A percentile compares a stretch with the other conserved stretches of the same genome.
These are phyloP conservation scores for Pelvicachromis taeniatus DNA, from an alignment of 2,113 vertebrate genomes.

Conservation along the genomic window DNA sequence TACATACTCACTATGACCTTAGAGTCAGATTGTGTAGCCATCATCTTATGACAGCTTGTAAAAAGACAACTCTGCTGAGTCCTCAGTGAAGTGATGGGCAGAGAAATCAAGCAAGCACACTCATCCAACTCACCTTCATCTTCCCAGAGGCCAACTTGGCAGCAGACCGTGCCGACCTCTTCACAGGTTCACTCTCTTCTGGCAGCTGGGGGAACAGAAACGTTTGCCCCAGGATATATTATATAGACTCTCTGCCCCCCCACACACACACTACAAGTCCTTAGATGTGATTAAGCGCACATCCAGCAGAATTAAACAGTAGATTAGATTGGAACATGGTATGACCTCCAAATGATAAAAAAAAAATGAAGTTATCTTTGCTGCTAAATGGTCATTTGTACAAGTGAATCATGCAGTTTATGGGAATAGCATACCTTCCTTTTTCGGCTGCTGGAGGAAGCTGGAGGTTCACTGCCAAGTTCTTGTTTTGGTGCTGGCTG, in stretches of 20 bases:
- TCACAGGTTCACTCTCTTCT: constrained; percentile 44
- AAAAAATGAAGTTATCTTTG: not conserved
- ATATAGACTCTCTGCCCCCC: not conserved
- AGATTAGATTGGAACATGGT: constrained; percentile 33
- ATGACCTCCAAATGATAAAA: constrained; percentile 32
- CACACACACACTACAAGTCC: not conserved
- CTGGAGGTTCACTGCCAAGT: not conserved
- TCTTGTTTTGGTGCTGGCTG: not conserved
- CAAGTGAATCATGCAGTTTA: not conserved
- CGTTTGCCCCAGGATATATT: constrained; percentile 14
- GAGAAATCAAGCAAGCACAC: constrained; percentile 22
- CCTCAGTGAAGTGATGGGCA: not conserved
- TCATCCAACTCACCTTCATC: constrained; percentile 67
- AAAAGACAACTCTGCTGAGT: not conserved
- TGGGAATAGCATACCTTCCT: constrained; percentile 51
- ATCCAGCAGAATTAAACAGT: constrained; percentile 43
- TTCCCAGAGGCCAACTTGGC: constrained; percentile 66
- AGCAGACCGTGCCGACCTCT: constrained; percentile 64
- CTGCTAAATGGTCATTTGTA: constrained; percentile 3
- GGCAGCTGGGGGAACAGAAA: constrained; percentile 56
- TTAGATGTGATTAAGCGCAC: constrained; percentile 1
- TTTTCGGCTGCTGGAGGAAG: constrained; percentile 14
- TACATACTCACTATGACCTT: not conserved
- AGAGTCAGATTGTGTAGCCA: not conserved
- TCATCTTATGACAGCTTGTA: not conserved